These are phyloP conservation scores for Momotus momota DNA, from an alignment of 2,797 vertebrate genomes.

Conservation along the genomic window DNA sequence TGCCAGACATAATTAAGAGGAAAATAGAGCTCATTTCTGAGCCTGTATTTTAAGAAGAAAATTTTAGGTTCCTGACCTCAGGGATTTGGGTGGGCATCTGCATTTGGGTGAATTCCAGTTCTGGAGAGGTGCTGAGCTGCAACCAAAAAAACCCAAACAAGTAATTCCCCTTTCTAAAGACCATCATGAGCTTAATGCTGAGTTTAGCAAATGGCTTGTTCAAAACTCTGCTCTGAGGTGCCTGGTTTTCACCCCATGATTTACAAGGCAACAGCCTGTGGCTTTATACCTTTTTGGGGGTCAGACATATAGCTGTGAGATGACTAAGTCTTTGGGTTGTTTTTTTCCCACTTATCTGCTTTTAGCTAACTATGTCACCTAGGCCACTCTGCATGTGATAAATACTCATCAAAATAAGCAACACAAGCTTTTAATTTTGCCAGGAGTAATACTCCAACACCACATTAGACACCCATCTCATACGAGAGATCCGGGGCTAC, in stretches of 20 bases:
- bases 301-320: neutral
- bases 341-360: neutral
- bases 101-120: neutral
- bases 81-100: neutral
- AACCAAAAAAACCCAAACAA: neutral
- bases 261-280: neutral
- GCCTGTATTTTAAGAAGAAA: neutral
- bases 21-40: neutral
- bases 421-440: neutral
- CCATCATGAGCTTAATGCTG: neutral
- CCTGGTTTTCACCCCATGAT: neutral
- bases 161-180: neutral
- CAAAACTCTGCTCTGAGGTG: accelerated
- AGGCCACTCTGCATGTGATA: neutral
- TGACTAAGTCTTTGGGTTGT: neutral
- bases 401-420: neutral
- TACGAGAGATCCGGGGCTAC: neutral
- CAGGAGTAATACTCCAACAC: neutral
- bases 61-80: neutral
- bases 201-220: neutral
- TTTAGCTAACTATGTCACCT: neutral
- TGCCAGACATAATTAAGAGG: neutral
- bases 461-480: neutral
- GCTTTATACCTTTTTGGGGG: neutral
- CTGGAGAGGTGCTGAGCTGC: neutral